phyloP scores from a whole-genome alignment of 92 coral and sea anemone species.

The Scolanthus callimorphus region DNA sequence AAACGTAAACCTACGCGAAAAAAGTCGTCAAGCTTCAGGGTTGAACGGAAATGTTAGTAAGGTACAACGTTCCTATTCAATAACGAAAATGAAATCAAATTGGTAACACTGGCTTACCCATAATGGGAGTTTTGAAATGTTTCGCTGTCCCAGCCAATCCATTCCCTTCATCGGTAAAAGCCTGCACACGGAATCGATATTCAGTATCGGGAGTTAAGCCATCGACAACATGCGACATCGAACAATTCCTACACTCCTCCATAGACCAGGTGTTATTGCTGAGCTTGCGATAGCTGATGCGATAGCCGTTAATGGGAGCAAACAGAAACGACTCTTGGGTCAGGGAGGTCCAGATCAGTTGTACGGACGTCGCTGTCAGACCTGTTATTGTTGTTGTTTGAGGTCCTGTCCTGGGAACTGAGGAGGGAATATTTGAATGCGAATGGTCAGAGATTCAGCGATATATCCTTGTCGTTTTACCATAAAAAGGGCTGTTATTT shows the following conservation, averaged over 20 bases:
- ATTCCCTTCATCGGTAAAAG: conserved; percentile 23
- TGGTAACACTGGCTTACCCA: no score
- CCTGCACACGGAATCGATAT: conserved; percentile 35
- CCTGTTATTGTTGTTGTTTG: conserved; percentile 1
- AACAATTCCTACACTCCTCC: background rate
- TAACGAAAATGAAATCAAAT: no score
- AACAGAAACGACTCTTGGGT: background rate
- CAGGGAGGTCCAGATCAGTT: conserved; percentile 35
- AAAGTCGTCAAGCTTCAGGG: no score
- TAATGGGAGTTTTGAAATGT: conserved; percentile 8
- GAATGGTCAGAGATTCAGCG: background rate
- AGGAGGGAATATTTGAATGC: background rate
- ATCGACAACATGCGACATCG: conserved; percentile 11
- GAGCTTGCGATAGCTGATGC: conserved; percentile 18
- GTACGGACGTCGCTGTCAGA: conserved; percentile 20
- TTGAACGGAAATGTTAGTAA: no score
- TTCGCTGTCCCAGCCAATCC: conserved; percentile 40
- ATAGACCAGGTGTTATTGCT: conserved; percentile 17
- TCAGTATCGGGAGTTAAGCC: conserved; percentile 5
- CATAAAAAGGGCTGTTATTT: no score
- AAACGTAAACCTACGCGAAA: no score
- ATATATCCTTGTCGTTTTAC: no score
- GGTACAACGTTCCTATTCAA: no score
- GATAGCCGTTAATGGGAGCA: conserved; percentile 20
- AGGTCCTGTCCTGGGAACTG: conserved; percentile 43